These are phyloP conservation scores for Crotalus viridis DNA, from an alignment of 2,113 vertebrate genomes.

Conservation along the genomic window DNA sequence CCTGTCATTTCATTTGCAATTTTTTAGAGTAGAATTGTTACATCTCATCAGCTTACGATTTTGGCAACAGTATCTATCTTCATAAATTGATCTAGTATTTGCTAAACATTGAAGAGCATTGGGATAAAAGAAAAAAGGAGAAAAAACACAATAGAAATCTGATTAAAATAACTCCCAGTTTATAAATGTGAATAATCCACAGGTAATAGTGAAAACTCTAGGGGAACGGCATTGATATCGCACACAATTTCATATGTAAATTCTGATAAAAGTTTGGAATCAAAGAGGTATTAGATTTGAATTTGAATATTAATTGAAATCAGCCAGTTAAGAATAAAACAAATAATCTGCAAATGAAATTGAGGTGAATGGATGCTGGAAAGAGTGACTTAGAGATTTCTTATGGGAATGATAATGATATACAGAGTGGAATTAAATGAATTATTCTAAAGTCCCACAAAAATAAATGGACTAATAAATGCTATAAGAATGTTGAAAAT, in stretches of 20 bases:
- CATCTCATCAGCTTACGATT: neutral
- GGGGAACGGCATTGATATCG: neutral
- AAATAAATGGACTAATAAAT: neutral
- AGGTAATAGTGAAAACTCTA: constrained; percentile 15
- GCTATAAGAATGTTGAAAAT: neutral
- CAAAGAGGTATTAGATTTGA: constrained; percentile 3
- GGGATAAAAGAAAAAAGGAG: constrained; percentile 29
- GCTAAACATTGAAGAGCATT: constrained; percentile 38
- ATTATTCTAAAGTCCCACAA: neutral
- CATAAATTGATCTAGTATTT: constrained; percentile 20
- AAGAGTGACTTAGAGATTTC: neutral
- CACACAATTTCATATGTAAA: constrained; percentile 18
- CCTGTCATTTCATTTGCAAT: constrained; percentile 15
- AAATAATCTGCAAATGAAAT: neutral
- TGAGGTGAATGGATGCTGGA: neutral
- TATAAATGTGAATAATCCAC: constrained; percentile 17
- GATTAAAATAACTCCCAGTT: neutral
- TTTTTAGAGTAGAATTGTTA: constrained; percentile 35
- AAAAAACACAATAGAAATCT: constrained; percentile 39
- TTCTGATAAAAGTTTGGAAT: neutral
- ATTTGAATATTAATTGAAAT: neutral
- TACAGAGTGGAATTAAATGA: neutral
- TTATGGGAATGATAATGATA: neutral
- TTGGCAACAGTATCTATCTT: constrained; percentile 36
- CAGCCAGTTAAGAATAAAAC: neutral